Base-by-base conservation (phyloP, 2,797 vertebrate genomes). In the Darevskia mixta region DNA sequence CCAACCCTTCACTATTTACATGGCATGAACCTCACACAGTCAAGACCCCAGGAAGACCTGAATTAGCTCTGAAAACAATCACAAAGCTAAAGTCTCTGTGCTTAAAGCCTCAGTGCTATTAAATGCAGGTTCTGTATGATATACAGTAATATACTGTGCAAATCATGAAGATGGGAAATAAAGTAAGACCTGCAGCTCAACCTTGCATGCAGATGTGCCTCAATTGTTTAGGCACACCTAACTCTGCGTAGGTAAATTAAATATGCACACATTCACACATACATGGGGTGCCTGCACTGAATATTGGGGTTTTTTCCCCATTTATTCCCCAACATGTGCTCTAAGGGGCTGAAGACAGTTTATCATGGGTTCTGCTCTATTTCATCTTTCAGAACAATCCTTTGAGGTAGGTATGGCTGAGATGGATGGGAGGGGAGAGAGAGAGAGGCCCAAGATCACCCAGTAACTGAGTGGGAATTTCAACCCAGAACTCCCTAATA, bases 11-110 rank as follows among this genome's bases (percentile, higher is more conserved):
- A 32, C 35, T 23, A 32, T 81, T 81, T 61, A 32, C 41, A 6
- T 38, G 35, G 66, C 0, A 0, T 7, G 5, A 41, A 35, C 35
- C 77, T 84, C 38, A 86, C 27, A 38, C 1, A 86, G 1, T 0
- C 1, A n/a, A 4, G n/a, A 5, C 72, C 5, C 3, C 5, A 15
- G 86, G 2, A 72, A 79, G 18, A 4, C 25, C 17, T 58, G 20
- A 69, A 82, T 76, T 2, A 71, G n/a, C 9, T 79, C 4, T 85
- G 55, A 3, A 45, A 83, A 11, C 1, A 2, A 72, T 18, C 29
- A 18, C 25, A 83, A 61, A 45, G 1, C 35, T 3, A 13, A 64
- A n/a, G 25, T 67, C 45, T 83, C 29, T 2, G 81, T 2, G 17
- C 49, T 49, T 49, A 49, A 49, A 49, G 49, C 49, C 49, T 49